These are phyloP conservation scores for Cyanistes caeruleus DNA, from an alignment of 2,113 vertebrate species.

Conservation along the genomic window DNA sequence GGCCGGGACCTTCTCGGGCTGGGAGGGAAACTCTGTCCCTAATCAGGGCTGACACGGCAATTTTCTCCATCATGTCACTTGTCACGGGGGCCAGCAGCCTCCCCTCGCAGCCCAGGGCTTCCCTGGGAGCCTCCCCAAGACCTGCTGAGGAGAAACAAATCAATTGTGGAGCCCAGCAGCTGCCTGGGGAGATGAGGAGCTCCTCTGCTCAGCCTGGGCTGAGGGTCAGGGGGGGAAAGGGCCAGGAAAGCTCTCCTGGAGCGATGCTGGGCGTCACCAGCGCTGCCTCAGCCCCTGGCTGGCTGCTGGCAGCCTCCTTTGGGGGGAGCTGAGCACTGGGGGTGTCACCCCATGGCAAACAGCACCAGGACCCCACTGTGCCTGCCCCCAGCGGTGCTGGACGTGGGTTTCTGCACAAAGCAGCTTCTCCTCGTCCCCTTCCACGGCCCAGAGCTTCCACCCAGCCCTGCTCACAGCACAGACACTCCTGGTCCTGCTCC, in stretches of 20 bases:
- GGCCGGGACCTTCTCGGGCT: neutral
- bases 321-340: neutral
- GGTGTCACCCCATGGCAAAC: neutral
- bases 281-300: neutral
- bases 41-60: constrained; percentile 22
- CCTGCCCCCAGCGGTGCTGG: neutral
- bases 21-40: neutral
- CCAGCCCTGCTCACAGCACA: neutral
- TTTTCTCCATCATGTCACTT: constrained; percentile 72
- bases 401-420: neutral
- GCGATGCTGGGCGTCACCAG: neutral
- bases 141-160: neutral
- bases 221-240: neutral
- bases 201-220: neutral
- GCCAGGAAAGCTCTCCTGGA: neutral
- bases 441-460: neutral
- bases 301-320: neutral
- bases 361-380: rapidly evolving
- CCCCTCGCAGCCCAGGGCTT: neutral
- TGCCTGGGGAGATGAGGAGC: neutral
- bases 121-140: neutral
- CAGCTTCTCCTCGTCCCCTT: neutral
- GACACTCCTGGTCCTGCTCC: neutral
- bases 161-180: neutral
- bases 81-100: constrained; percentile 36